phyloP scores from a whole-genome alignment of 2,797 vertebrate genomes.

The Gouania willdenowi region DNA sequence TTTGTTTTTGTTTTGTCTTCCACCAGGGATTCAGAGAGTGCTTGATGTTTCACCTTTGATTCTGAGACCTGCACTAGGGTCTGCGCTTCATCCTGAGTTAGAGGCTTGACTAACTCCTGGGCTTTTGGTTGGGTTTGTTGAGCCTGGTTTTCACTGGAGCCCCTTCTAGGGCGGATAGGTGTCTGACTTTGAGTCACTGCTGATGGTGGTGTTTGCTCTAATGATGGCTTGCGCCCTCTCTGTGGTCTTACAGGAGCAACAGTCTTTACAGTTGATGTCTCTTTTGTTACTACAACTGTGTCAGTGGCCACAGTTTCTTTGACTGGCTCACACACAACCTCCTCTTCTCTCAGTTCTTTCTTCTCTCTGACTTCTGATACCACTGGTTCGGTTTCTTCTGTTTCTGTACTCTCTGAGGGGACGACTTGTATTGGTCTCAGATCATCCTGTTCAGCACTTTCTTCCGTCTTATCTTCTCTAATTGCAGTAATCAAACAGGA shows the following conservation, averaged over 20 bases:
- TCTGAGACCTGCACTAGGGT: conserved; percentile 17
- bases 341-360: conserved; percentile 25
- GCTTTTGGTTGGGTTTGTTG: conserved; percentile 27
- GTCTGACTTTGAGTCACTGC: conserved; percentile 39
- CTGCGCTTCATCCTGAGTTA: conserved; percentile 1
- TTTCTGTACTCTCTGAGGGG: conserved; percentile 16
- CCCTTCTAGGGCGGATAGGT: conserved; percentile 39
- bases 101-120: conserved; percentile 9
- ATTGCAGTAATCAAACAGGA: not conserved
- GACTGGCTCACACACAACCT: conserved; percentile 18
- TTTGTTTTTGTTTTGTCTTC: conserved; percentile 18
- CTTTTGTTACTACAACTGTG: conserved; percentile 17
- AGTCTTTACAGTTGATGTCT: conserved; percentile 34
- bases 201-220: conserved; percentile 49
- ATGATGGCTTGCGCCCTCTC: conserved; percentile 53
- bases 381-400: conserved; percentile 20
- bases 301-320: conserved; percentile 43
- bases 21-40: conserved; percentile 17
- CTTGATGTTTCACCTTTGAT: conserved; percentile 22
- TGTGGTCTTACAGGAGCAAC: conserved; percentile 62
- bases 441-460: conserved; percentile 9
- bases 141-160: conserved; percentile 48
- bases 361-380: conserved; percentile 10
- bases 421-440: conserved; percentile 19
- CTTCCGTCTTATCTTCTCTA: conserved; percentile 13